These are phyloP conservation scores for Rhynchophorus ferrugineus DNA, from an alignment of 1,140 invertebrate species.

Conservation along the genomic window DNA sequence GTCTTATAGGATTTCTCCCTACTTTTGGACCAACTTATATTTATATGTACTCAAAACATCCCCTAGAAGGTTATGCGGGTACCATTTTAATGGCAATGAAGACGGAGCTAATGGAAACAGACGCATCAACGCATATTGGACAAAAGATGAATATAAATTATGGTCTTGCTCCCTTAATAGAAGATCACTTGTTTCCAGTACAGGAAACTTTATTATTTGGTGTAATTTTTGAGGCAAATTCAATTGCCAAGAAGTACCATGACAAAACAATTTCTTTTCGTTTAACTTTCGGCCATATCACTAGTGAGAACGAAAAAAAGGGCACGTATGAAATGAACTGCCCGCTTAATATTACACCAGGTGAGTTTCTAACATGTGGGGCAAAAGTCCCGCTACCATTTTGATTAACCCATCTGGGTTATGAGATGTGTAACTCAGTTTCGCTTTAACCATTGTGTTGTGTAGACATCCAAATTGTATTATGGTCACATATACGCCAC, in stretches of 20 bases:
- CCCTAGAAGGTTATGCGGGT: conserved; percentile 49
- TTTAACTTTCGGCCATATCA: conserved; percentile 27
- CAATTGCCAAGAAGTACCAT: conserved; percentile 29
- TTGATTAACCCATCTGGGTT: too few species aligned
- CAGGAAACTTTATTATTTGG: conserved; percentile 29
- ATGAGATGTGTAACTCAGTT: too few species aligned
- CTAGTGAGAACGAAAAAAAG: neutral
- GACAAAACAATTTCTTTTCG: conserved; percentile 30
- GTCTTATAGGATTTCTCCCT: conserved; percentile 49
- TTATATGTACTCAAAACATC: conserved; percentile 53
- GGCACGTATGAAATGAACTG: neutral
- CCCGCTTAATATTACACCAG: conserved; percentile 15
- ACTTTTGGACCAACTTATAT: conserved; percentile 68
- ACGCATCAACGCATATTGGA: conserved; percentile 2
- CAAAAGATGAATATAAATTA: conserved; percentile 9
- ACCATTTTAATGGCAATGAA: conserved; percentile 49
- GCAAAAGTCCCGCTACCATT: too few species aligned
- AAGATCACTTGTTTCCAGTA: conserved; percentile 19
- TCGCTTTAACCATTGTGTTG: too few species aligned
- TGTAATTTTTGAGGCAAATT: conserved; percentile 30
- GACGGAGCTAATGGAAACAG: conserved; percentile 43
- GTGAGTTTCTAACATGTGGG: neutral
- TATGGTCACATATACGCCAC: too few species aligned
- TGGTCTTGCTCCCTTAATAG: neutral
- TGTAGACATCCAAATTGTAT: too few species aligned